These are phyloP conservation scores for Cryptotermes secundus DNA, from an alignment of 1,140 invertebrate species.

Conservation along the genomic window DNA sequence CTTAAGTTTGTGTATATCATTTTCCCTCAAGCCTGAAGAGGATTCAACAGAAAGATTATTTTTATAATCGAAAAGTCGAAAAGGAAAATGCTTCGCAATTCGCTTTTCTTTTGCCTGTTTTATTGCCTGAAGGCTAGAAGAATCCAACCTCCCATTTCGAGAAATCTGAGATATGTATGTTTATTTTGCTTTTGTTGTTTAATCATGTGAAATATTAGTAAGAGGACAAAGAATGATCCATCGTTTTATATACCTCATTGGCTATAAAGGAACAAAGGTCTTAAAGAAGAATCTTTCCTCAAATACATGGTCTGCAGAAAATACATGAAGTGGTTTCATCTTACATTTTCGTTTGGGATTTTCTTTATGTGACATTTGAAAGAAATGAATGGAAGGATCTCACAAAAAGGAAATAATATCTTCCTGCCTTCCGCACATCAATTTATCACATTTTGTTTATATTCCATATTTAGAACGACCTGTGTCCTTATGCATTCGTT, in stretches of 20 bases:
- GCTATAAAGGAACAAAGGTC: not conserved
- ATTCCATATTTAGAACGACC: too few relatives aligned
- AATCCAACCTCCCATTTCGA: not conserved
- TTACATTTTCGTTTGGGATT: too few relatives aligned
- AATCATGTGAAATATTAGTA: conserved; percentile 2
- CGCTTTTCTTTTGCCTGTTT: not conserved
- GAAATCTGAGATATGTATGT: not conserved
- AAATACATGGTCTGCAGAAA: too few relatives aligned
- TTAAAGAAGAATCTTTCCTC: too few relatives aligned
- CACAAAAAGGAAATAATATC: too few relatives aligned
- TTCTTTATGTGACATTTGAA: too few relatives aligned
- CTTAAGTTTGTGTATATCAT: conserved; percentile 6
- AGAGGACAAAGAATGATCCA: not conserved
- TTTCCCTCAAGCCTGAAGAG: not conserved
- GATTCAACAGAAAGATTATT: not conserved
- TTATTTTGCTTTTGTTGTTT: not conserved
- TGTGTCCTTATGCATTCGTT: too few relatives aligned
- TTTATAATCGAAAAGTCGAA: conserved; percentile 3
- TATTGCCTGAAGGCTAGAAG: not conserved
- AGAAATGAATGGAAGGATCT: too few relatives aligned
- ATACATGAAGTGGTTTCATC: too few relatives aligned
- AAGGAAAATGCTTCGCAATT: not conserved
- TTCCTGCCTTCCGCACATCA: too few relatives aligned
- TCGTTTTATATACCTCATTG: not conserved
- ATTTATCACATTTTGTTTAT: too few relatives aligned